phyloP scores from a whole-genome alignment of 2,797 vertebrate species.

The Sebastiscus tertius region DNA sequence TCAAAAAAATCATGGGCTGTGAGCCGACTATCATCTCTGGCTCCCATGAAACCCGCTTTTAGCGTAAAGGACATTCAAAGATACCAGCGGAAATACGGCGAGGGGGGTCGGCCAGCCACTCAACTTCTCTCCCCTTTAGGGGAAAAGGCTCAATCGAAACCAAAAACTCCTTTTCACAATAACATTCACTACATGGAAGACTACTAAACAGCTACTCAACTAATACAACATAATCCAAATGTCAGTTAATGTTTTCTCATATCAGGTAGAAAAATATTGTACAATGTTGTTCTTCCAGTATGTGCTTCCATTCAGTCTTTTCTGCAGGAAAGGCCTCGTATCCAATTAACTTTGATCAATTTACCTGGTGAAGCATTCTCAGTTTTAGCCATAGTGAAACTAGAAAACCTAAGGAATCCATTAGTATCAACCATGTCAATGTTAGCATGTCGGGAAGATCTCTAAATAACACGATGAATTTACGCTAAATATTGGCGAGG shows the following conservation, averaged over 20 bases:
- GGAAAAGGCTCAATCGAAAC: not conserved
- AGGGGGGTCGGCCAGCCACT: not conserved
- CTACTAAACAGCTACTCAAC: not conserved
- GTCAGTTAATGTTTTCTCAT: not conserved
- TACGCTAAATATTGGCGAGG: no score
- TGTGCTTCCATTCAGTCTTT: not conserved
- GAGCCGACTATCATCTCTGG: slow-evolving; percentile 27
- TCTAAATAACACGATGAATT: no score
- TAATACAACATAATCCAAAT: not conserved
- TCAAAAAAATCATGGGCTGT: slow-evolving; percentile 26
- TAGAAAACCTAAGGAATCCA: no score
- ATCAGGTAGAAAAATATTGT: not conserved
- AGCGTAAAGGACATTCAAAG: slow-evolving; percentile 11
- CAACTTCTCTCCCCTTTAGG: not conserved
- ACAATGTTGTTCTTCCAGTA: not conserved
- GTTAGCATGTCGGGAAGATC: no score
- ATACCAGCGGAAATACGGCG: not conserved
- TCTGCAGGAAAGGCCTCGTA: not conserved
- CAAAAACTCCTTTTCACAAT: not conserved
- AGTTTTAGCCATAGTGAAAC: no score
- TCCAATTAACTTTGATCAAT: not conserved
- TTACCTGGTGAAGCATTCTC: not conserved
- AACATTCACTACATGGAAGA: not conserved
- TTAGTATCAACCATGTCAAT: no score
- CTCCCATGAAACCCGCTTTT: slow-evolving; percentile 16